A percentile compares a stretch with the other conserved stretches of the same genome.
Evolutionary conservation across 2,797 vertebrate genomes (phyloP).

Genomic region (Squalus acanthias): DNA sequence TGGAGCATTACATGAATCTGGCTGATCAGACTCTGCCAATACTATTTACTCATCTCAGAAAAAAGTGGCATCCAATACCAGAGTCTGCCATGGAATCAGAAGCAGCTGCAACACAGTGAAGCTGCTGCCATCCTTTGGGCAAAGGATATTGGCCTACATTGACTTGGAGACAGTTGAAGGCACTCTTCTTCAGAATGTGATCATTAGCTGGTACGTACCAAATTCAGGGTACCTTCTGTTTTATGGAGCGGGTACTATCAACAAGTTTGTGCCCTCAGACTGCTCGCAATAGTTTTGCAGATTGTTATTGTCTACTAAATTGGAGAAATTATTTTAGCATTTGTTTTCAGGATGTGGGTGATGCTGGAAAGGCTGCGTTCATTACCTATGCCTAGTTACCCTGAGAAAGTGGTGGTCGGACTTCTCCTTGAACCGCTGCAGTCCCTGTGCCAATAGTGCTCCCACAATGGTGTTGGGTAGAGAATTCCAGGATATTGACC

Average conservation of each 20-base stretch:
- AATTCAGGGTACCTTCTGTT: background rate
- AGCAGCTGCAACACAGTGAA: background rate
- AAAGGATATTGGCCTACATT: background rate
- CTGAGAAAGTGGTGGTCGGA: background rate
- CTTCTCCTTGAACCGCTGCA: too few species aligned
- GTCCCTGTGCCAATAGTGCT: background rate
- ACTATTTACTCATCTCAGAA: background rate
- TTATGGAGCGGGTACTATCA: background rate
- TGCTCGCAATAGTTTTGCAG: background rate
- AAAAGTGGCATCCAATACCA: background rate
- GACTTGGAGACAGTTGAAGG: background rate
- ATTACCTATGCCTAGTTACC: too few species aligned
- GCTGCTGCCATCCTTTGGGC: background rate
- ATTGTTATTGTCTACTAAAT: too few species aligned
- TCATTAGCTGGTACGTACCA: background rate
- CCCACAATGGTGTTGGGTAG: background rate
- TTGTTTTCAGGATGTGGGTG: background rate
- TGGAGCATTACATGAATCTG: background rate
- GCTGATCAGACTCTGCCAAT: background rate
- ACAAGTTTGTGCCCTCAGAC: background rate
- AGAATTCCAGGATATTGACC: background rate
- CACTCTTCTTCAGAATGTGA: background rate
- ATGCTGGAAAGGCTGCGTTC: background rate
- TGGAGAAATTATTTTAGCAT: background rate
- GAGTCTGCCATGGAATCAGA: background rate